Evolutionary conservation across 1,140 invertebrate genomes (phyloP).

Genomic region (Anastatus disparis): DNA sequence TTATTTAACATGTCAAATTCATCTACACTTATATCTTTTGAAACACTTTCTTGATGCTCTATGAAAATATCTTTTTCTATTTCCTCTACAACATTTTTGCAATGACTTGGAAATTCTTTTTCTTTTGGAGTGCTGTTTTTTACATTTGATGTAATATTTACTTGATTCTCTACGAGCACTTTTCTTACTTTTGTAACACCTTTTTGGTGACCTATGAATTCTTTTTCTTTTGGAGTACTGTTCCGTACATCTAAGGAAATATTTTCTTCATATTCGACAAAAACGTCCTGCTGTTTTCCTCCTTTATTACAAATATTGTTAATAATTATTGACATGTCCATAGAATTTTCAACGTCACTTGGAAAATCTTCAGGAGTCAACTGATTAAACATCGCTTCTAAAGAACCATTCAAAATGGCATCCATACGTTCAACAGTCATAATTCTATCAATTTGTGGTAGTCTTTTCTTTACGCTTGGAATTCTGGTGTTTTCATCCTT

Average conservation of each 20-base stretch:
- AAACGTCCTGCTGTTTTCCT: neutral
- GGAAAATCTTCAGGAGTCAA: conserved; percentile 63
- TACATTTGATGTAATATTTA: too few species aligned
- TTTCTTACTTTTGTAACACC: conserved; percentile 30
- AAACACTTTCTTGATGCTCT: too few species aligned
- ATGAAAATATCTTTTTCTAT: neutral
- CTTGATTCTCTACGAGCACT: too few species aligned
- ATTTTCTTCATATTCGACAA: neutral
- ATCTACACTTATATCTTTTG: conserved; percentile 29
- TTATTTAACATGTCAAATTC: conserved; percentile 54
- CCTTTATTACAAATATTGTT: conserved; percentile 62
- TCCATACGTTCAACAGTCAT: conserved; percentile 53
- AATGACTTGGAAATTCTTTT: too few species aligned
- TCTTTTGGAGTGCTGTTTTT: too few species aligned
- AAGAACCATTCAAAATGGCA: conserved; percentile 52
- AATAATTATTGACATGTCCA: conserved; percentile 72
- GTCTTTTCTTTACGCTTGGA: conserved; percentile 44
- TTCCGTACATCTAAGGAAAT: too few species aligned
- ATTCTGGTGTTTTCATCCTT: conserved; percentile 5
- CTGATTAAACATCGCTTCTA: conserved; percentile 57
- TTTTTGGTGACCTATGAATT: neutral
- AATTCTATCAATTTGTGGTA: conserved; percentile 50
- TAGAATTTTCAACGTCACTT: conserved; percentile 62
- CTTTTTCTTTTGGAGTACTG: neutral
- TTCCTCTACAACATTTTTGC: neutral